phyloP scores from a whole-genome alignment of 2,113 vertebrate species.

The rat (Rattus norvegicus) region DNA sequence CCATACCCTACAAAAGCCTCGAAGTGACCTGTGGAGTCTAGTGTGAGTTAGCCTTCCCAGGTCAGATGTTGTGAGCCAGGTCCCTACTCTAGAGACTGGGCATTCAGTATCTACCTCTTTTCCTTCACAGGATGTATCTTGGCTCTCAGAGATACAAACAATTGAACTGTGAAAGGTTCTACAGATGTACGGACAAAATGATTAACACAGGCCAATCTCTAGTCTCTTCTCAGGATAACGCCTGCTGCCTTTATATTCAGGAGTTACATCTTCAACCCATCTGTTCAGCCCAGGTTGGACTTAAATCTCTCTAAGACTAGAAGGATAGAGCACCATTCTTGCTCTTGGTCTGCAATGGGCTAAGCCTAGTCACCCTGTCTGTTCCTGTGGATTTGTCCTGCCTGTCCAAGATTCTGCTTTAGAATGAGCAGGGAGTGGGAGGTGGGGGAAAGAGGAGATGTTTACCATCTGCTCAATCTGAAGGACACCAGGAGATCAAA shows the following conservation, averaged over 20 bases:
- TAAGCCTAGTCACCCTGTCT: background rate
- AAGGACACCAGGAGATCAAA: slow-evolving; percentile 65
- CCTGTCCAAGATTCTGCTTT: slow-evolving; percentile 61
- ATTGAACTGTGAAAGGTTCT: background rate
- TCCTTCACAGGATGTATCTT: background rate
- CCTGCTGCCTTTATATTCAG: background rate
- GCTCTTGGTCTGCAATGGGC: background rate
- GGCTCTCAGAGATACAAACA: background rate
- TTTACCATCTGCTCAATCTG: slow-evolving; percentile 76
- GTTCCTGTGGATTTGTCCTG: background rate
- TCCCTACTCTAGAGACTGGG: background rate
- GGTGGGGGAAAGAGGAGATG: slow-evolving; percentile 60
- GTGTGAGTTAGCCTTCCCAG: background rate
- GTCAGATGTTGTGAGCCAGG: background rate
- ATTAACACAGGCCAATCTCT: background rate
- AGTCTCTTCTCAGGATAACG: background rate
- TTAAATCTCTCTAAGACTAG: background rate
- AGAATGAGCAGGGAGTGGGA: slow-evolving; percentile 70
- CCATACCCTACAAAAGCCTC: background rate
- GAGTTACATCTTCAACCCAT: background rate
- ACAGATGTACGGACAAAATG: background rate
- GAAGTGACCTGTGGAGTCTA: background rate
- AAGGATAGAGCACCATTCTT: background rate
- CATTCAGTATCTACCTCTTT: background rate
- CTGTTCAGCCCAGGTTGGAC: no score